Percentiles rank a stretch among this genome's conserved stretches.
phyloP scores from a whole-genome alignment of 2,888 invertebrate species.

The Sminthurinus aureus region DNA sequence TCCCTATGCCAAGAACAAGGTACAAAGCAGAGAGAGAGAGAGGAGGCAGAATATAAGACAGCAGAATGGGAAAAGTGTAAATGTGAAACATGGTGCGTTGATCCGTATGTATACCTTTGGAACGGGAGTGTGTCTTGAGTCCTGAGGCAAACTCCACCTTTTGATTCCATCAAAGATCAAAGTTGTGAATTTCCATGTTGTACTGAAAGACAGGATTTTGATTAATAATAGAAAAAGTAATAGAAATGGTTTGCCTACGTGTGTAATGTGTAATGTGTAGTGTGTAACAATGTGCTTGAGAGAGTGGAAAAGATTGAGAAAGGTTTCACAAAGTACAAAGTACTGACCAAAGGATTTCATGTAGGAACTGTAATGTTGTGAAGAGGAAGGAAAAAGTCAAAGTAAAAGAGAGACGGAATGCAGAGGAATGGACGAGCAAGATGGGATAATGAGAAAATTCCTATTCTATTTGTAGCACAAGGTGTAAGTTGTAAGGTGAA shows the following conservation, averaged over 20 bases:
- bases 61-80: too few relatives aligned
- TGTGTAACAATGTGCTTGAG: not conserved
- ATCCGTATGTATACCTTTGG: not conserved
- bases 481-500: not conserved
- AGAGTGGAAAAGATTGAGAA: not conserved
- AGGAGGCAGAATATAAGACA: too few relatives aligned
- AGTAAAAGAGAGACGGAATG: not conserved
- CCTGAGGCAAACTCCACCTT: too few relatives aligned
- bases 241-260: not conserved
- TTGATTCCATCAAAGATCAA: not conserved
- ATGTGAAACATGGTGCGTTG: not conserved
- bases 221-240: not conserved
- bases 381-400: not conserved
- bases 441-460: not conserved
- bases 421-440: not conserved
- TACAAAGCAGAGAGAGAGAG: too few relatives aligned
- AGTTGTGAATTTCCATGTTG: not conserved
- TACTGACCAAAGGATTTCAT: not conserved
- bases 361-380: not conserved
- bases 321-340: not conserved
- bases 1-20: too few relatives aligned
- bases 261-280: too few relatives aligned
- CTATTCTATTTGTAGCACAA: constrained; percentile 24
- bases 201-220: not conserved
- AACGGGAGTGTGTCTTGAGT: not conserved